Evolutionary conservation across 2,113 vertebrate species (phyloP), one percentile per base, ranked within the genome.

Genomic region (Antidorcas marsupialis): DNA sequence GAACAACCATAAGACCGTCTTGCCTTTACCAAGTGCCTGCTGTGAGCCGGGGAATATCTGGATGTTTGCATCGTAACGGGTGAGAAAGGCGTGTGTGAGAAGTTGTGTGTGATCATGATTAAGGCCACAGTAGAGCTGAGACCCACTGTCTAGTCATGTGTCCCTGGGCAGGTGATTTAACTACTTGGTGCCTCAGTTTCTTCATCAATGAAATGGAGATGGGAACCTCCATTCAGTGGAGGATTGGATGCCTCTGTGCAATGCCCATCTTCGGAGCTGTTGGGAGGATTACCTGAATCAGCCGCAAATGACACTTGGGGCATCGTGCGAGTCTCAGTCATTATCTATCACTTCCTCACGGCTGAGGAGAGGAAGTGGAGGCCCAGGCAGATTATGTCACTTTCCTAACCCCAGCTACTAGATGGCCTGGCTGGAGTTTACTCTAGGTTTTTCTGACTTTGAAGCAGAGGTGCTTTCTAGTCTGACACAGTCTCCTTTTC

Each of bases 401-500:
- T 33, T 45, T 30, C 62, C 50, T 19, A 1, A 4, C 2, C 8
- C 21, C 21, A 53, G 50, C 36, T 45, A 16, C 13, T 83, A 92
- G 92, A 60, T 39, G 78, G 55, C 55, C 21, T 13, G 85, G 55
- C 84, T 94, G 71, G 7, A 64, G 39, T 64, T 91, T 45, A 33
- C 36, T 8, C 84, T 52, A 52, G 15, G 50, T 30, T 57, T 85
- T 94, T 53, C 81, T 64, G 85, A 57, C 88, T 84, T 52, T 36
- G 81, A 92, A 79, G 81, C 53, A 27, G 55, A 81, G 30, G 45
- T 12, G 4, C n/a, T 83, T 95, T 82, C 92, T 87, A 85, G 84
- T 78, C 87, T 96, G 87, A 95, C 74, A 90, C 28, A 23, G n/a
- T 53, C 74, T 97, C 81, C 89, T 60, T 57, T 83, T 45, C 45